Evolutionary conservation across 2,888 invertebrate species (phyloP).

Genomic region (Beris chalybata): DNA sequence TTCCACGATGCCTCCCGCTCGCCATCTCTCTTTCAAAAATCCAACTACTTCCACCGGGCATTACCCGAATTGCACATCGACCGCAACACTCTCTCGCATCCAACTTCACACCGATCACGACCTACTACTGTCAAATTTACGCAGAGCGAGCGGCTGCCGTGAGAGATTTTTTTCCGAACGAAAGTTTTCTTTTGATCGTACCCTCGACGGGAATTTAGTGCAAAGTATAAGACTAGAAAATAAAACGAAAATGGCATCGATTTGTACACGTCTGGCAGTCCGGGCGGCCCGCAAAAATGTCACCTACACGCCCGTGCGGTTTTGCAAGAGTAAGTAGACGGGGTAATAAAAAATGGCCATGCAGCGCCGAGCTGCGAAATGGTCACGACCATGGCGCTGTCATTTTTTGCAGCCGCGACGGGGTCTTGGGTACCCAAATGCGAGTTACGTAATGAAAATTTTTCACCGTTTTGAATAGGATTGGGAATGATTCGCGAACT

Average conservation of each 20-base stretch:
- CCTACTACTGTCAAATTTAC: conserved; percentile 23
- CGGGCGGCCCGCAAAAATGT: conserved; percentile 67
- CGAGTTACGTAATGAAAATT: conserved; percentile 23
- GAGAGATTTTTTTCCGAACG: conserved; percentile 13
- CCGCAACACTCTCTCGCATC: not conserved
- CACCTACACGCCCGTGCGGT: conserved; percentile 63
- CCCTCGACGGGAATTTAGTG: not conserved
- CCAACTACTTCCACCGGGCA: no score
- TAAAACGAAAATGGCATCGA: conserved; percentile 68
- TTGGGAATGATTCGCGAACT: no score
- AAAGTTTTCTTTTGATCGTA: conserved; percentile 15
- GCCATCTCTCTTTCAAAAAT: no score
- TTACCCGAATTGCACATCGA: no score
- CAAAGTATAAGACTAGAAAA: not conserved
- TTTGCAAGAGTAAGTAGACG: conserved; percentile 68
- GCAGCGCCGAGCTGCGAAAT: conserved; percentile 12
- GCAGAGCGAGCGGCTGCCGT: conserved; percentile 11
- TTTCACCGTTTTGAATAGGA: not conserved
- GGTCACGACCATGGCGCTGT: conserved; percentile 12
- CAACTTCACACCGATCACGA: conserved; percentile 5
- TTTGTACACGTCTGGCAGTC: conserved; percentile 69
- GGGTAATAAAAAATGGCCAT: conserved; percentile 5
- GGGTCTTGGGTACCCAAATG: conserved; percentile 12
- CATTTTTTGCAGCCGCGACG: conserved; percentile 9
- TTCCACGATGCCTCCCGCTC: no score